Percentiles rank a stretch among this genome's conserved stretches.
phyloP scores from a whole-genome alignment of 2,888 invertebrate genomes.

The Nomada lathburiana region DNA sequence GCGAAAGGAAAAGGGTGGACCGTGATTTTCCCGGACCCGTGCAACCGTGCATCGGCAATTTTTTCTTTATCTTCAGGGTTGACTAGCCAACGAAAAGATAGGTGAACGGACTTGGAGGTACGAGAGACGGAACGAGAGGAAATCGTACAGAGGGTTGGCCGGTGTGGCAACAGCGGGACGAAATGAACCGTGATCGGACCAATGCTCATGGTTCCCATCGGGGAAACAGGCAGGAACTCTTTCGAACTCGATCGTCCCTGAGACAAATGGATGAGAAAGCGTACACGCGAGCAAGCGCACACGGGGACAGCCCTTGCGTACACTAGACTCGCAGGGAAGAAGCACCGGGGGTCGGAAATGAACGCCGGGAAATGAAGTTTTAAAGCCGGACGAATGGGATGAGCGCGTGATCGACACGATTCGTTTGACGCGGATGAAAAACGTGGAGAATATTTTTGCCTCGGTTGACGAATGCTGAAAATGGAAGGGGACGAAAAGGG shows the following conservation, averaged over 20 bases:
- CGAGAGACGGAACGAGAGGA: slow-evolving; percentile 20
- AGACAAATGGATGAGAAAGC: slow-evolving; percentile 32
- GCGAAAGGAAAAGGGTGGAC: slow-evolving; percentile 38
- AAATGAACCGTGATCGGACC: slow-evolving; percentile 76
- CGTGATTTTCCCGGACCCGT: slow-evolving; percentile 78
- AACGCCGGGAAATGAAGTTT: slow-evolving; percentile 76
- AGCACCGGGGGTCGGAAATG: slow-evolving; percentile 67
- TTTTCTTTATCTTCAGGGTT: slow-evolving; percentile 65
- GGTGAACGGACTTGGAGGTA: slow-evolving; percentile 43
- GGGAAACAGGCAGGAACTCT: slow-evolving; percentile 66
- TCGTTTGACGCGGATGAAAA: slow-evolving; percentile 45
- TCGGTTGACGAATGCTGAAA: not conserved
- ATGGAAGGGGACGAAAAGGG: not conserved
- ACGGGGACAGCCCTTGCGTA: not conserved
- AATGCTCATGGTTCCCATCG: slow-evolving; percentile 71
- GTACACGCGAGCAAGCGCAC: slow-evolving; percentile 7
- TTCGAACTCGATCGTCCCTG: slow-evolving; percentile 50
- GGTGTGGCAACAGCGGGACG: slow-evolving; percentile 50
- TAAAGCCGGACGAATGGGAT: slow-evolving; percentile 70
- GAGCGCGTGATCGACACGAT: slow-evolving; percentile 18
- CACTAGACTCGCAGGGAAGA: slow-evolving; percentile 16
- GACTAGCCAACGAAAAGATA: slow-evolving; percentile 20
- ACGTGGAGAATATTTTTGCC: slow-evolving; percentile 2
- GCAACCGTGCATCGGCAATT: slow-evolving; percentile 73
- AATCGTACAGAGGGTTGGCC: slow-evolving; percentile 11